These are phyloP conservation scores for Drosophila rellima DNA, from an alignment of 2,888 invertebrate genomes.

Conservation along the genomic window DNA sequence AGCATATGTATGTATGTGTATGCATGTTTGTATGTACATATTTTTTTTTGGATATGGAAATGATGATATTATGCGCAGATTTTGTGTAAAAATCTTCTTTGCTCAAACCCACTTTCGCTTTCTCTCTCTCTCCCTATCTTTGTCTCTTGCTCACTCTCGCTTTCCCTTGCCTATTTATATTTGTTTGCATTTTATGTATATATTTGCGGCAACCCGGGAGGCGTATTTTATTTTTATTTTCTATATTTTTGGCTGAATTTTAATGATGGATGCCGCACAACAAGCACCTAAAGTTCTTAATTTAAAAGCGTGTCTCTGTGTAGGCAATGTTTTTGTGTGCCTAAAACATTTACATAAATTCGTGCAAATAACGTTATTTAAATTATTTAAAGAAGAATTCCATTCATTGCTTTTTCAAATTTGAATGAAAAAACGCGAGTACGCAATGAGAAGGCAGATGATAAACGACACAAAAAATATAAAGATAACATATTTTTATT, in stretches of 20 bases:
- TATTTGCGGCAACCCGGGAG: slow-evolving; percentile 13
- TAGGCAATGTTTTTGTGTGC: slow-evolving; percentile 17
- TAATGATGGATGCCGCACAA: slow-evolving; percentile 63
- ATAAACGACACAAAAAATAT: background rate
- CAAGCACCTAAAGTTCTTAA: slow-evolving; percentile 46
- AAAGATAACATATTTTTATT: slow-evolving; percentile 1
- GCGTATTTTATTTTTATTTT: slow-evolving; percentile 45
- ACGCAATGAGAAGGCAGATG: background rate
- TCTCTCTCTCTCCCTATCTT: background rate
- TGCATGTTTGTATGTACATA: slow-evolving; percentile 15
- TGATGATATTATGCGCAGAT: slow-evolving; percentile 68
- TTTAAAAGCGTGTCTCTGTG: slow-evolving; percentile 24
- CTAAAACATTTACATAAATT: slow-evolving; percentile 59
- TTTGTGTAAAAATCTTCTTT: slow-evolving; percentile 33
- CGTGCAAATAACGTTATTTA: slow-evolving; percentile 63
- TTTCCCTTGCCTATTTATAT: background rate
- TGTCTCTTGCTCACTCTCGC: background rate
- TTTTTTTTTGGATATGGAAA: slow-evolving; percentile 35
- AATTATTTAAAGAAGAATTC: slow-evolving; percentile 54
- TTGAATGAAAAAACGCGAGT: slow-evolving; percentile 10
- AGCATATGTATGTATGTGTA: background rate
- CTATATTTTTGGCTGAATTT: slow-evolving; percentile 61
- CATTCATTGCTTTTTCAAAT: slow-evolving; percentile 33
- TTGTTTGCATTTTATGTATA: slow-evolving; percentile 9
- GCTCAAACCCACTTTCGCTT: slow-evolving; percentile 1